Conservation (phyloP, 2,113 vertebrate genomes). For the Columba livia region DNA sequence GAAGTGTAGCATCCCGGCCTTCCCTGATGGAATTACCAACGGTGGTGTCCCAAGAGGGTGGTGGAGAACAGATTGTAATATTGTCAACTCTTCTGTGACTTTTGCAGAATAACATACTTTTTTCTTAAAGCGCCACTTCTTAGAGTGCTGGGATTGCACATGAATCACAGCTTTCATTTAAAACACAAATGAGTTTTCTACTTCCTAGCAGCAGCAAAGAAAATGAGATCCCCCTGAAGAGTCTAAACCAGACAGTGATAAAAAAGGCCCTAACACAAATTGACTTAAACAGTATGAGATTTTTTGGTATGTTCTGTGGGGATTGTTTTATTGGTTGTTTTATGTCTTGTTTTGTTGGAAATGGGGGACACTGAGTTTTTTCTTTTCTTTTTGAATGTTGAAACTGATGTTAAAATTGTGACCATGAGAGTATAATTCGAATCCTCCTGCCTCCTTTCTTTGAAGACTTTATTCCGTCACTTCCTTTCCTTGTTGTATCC, state of each 20-base stretch:
- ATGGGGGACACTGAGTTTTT: fast-evolving
- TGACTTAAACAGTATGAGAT: not conserved
- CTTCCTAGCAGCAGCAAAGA: conserved; percentile 32
- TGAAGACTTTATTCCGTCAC: not conserved
- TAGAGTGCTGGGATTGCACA: conserved; percentile 32
- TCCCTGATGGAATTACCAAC: not conserved
- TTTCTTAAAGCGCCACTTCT: conserved; percentile 21
- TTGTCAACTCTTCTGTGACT: conserved; percentile 8
- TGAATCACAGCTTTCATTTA: conserved; percentile 61
- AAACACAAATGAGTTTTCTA: conserved; percentile 57
- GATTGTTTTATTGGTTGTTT: not conserved
- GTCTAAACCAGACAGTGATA: conserved; percentile 37
- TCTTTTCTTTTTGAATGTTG: not conserved
- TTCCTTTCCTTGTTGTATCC: not conserved
- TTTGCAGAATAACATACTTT: conserved; percentile 9
- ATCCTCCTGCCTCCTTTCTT: not conserved
- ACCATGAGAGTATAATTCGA: not conserved
- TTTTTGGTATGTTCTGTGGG: not conserved
- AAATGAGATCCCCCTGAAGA: conserved; percentile 39
- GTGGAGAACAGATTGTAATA: conserved; percentile 41
- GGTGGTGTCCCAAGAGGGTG: not conserved
- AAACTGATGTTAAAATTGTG: not conserved
- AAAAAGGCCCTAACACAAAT: not conserved
- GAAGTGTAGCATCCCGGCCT: not conserved
- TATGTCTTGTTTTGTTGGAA: not conserved